phyloP scores from a whole-genome alignment of 2,113 vertebrate species.

The Platanista minor region DNA sequence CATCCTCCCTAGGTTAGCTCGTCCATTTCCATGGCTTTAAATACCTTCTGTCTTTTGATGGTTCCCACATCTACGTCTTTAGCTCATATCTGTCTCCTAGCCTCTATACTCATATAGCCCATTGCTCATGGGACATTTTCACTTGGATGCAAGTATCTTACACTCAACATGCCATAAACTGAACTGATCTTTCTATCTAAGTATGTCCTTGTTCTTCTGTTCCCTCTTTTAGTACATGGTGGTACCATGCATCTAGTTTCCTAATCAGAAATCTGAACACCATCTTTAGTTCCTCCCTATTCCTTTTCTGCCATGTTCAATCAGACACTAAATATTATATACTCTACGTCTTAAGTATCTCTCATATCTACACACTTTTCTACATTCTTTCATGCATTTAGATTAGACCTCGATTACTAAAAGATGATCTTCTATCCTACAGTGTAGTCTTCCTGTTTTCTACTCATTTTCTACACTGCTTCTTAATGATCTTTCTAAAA shows the following conservation, averaged over 20 bases:
- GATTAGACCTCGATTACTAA: not conserved
- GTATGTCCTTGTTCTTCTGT: not conserved
- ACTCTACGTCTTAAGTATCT: not conserved
- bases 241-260: not conserved
- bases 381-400: not conserved
- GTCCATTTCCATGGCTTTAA: not conserved
- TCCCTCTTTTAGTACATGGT: not conserved
- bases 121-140: not conserved
- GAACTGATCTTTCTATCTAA: not conserved
- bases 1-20: not conserved
- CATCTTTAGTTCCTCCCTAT: not conserved
- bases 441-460: not conserved
- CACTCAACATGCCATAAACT: not conserved
- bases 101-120: not conserved
- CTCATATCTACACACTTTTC: not conserved
- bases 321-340: not conserved
- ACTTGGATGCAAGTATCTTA: not conserved
- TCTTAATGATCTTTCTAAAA: constrained; percentile 11
- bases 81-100: not conserved
- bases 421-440: not conserved
- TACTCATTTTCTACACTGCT: not conserved
- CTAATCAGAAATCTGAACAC: not conserved
- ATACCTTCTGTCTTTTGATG: not conserved
- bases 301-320: not conserved
- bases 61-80: not conserved